phyloP scores from a whole-genome alignment of 1,140 invertebrate species.

The Sitodiplosis mosellana region DNA sequence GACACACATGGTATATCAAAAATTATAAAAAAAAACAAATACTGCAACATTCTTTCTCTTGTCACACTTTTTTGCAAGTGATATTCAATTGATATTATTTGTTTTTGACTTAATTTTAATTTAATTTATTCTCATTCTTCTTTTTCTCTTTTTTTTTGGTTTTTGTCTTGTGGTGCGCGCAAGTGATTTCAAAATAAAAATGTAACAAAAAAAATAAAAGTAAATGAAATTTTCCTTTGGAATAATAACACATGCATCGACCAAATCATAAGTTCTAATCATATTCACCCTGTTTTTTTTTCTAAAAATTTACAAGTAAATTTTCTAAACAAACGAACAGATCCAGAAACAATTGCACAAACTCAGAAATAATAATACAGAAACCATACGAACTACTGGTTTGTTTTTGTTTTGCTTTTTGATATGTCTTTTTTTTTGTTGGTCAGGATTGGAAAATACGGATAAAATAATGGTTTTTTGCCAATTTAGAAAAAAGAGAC shows the following conservation, averaged over 20 bases:
- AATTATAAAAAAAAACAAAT: background rate
- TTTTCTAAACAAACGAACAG: background rate
- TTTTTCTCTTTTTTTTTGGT: conserved; percentile 1
- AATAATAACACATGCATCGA: background rate
- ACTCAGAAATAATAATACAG: no score
- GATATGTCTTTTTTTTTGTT: no score
- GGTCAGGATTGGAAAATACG: no score
- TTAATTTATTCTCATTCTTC: background rate
- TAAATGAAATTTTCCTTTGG: background rate
- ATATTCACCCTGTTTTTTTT: background rate
- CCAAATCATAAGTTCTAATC: background rate
- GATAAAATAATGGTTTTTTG: no score
- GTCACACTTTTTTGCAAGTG: no score
- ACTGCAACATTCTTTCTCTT: no score
- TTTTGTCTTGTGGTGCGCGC: background rate
- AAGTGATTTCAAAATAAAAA: background rate
- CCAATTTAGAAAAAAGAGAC: no score
- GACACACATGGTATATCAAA: background rate
- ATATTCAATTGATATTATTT: background rate
- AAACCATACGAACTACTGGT: no score
- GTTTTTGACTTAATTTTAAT: no score
- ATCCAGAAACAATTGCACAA: no score
- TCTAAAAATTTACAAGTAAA: background rate
- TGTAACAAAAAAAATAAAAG: background rate
- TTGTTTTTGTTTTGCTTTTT: no score